Percentiles rank a stretch among this genome's conserved stretches.
phyloP scores from a whole-genome alignment of 2,113 vertebrate genomes.

The Melanocharis versteri region DNA sequence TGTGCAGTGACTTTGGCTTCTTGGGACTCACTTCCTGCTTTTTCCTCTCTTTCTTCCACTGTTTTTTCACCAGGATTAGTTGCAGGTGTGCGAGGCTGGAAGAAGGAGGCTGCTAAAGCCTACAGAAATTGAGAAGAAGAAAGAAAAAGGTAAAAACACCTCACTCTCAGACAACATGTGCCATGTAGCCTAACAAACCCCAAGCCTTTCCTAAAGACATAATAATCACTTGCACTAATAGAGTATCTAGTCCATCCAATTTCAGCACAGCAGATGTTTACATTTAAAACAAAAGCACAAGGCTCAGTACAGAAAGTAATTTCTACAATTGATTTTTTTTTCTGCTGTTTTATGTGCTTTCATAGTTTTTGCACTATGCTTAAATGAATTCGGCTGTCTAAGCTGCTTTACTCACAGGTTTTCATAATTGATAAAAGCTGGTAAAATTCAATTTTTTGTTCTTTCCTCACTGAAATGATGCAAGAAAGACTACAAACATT shows the following conservation, averaged over 20 bases:
- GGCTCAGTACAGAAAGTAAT: background rate
- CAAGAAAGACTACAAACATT: background rate
- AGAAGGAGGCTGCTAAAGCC: slow-evolving; percentile 78
- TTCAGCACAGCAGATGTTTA: background rate
- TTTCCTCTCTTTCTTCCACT: slow-evolving; percentile 60
- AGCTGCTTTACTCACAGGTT: background rate
- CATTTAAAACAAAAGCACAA: background rate
- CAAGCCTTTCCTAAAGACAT: background rate
- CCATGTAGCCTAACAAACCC: background rate
- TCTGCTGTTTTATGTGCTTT: background rate
- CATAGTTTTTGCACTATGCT: background rate
- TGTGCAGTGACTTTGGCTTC: slow-evolving; percentile 27
- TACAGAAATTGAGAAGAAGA: background rate
- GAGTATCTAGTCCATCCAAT: background rate
- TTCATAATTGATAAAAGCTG: background rate
- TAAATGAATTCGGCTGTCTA: background rate
- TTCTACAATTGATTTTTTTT: background rate
- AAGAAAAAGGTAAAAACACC: background rate
- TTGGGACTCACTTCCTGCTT: background rate
- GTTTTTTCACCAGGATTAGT: slow-evolving; percentile 66
- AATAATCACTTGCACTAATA: background rate
- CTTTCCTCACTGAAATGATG: background rate
- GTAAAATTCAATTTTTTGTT: background rate
- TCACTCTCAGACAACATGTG: background rate
- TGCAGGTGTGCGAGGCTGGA: slow-evolving; percentile 73